phyloP scores from a whole-genome alignment of 2,888 invertebrate genomes.

The Apotomis betuletana region DNA sequence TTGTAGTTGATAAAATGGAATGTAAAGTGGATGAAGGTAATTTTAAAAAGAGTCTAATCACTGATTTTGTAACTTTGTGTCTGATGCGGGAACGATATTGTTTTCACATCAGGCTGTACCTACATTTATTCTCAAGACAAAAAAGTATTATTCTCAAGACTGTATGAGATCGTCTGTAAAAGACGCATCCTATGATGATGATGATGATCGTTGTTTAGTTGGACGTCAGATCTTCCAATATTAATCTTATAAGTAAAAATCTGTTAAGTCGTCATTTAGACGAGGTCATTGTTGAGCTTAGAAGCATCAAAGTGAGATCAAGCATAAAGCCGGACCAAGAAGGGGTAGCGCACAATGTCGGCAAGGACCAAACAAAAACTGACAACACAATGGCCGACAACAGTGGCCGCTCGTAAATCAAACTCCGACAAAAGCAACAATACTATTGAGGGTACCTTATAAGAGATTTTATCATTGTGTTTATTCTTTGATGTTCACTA shows the following conservation, averaged over 20 bases:
- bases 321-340: constrained; percentile 74
- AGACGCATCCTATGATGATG: too few relatives aligned
- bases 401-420: constrained; percentile 83
- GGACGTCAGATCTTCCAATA: neutral
- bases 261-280: constrained; percentile 59
- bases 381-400: constrained; percentile 82
- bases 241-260: constrained; percentile 43
- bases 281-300: constrained; percentile 70
- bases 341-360: constrained; percentile 81
- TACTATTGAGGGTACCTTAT: constrained; percentile 83
- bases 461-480: constrained; percentile 83
- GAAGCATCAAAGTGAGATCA: constrained; percentile 80
- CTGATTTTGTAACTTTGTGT: neutral
- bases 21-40: constrained; percentile 15
- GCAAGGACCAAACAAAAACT: constrained; percentile 81
- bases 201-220: neutral
- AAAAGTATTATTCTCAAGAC: too few relatives aligned
- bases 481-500: constrained; percentile 83
- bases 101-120: too few relatives aligned
- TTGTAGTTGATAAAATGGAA: constrained; percentile 24
- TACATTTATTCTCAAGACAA: too few relatives aligned
- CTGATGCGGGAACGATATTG: too few relatives aligned
- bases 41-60: neutral
- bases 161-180: too few relatives aligned
- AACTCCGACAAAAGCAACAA: constrained; percentile 83